phyloP scores from a whole-genome alignment of 2,888 invertebrate genomes.

The Neoascia interrupta region DNA sequence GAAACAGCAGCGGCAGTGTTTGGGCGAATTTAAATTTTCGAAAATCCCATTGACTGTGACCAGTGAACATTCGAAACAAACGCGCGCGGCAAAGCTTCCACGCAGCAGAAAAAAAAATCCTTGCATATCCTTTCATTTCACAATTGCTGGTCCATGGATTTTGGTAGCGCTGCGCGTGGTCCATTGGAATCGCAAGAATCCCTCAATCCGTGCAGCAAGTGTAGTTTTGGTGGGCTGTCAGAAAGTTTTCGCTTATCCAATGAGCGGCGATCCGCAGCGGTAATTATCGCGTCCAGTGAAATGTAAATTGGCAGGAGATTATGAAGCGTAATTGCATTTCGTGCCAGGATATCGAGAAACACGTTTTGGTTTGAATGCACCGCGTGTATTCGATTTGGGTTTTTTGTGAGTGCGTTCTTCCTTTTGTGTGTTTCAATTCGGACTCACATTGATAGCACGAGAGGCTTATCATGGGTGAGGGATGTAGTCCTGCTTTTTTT shows the following conservation, averaged over 20 bases:
- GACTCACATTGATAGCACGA: conserved; percentile 34
- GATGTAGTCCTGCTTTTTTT: conserved; percentile 4
- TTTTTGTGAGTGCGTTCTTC: background rate
- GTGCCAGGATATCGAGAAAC: conserved; percentile 41
- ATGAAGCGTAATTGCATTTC: conserved; percentile 64
- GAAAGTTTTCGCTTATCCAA: conserved; percentile 39
- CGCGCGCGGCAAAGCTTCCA: too few species aligned
- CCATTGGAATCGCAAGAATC: too few species aligned
- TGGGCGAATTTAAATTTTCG: conserved; percentile 56
- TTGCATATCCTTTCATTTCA: conserved; percentile 29
- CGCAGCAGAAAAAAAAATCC: too few species aligned
- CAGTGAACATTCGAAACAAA: too few species aligned
- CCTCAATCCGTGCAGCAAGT: too few species aligned
- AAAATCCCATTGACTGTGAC: conserved; percentile 34
- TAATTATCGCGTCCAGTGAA: conserved; percentile 60
- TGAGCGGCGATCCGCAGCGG: conserved; percentile 53
- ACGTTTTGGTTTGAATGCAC: conserved; percentile 9
- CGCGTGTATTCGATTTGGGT: conserved; percentile 30
- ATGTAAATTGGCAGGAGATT: conserved; percentile 65
- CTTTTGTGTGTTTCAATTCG: conserved; percentile 27
- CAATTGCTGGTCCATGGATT: conserved; percentile 16
- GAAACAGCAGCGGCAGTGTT: conserved; percentile 17
- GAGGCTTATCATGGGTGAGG: background rate
- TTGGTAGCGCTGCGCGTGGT: too few species aligned
- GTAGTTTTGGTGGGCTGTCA: background rate